A percentile compares a stretch with the other conserved stretches of the same genome.
phyloP scores from a whole-genome alignment of 2,797 vertebrate genomes.

The Eleutherodactylus coqui region DNA sequence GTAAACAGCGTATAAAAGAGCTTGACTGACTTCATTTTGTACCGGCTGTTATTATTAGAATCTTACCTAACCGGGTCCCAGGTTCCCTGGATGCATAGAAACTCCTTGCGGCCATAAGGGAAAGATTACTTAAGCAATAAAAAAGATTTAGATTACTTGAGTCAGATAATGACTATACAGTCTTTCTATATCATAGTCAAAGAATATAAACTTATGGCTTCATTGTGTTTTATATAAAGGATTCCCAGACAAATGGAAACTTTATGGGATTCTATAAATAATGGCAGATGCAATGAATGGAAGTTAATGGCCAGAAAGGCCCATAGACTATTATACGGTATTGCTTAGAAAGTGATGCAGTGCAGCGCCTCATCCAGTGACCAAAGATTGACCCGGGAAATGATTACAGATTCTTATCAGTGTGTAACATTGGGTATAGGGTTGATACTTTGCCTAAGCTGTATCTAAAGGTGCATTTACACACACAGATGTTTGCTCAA shows the following conservation, averaged over 20 bases:
- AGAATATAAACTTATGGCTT: neutral
- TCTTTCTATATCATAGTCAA: neutral
- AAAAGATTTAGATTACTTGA: slow-evolving; percentile 42
- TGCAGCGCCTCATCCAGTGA: no score
- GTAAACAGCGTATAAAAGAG: slow-evolving; percentile 27
- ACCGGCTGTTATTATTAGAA: slow-evolving; percentile 49
- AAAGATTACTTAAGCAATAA: slow-evolving; percentile 58
- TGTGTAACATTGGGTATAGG: no score
- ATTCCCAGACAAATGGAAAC: neutral
- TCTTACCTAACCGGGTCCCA: slow-evolving; percentile 59
- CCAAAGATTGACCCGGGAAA: no score
- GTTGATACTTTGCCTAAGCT: no score
- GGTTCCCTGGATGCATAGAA: slow-evolving; percentile 33
- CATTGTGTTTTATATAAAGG: neutral
- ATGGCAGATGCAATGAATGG: neutral
- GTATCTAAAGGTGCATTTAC: no score
- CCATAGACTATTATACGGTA: no score
- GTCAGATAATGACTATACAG: slow-evolving; percentile 29
- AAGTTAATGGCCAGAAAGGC: neutral
- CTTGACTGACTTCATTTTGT: slow-evolving; percentile 36
- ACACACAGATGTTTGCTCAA: no score
- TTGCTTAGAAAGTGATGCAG: no score
- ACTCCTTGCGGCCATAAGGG: slow-evolving; percentile 27
- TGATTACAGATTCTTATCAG: no score
- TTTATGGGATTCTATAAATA: neutral